phyloP scores from a whole-genome alignment of 2,888 invertebrate genomes.

The Branchipolynoe longqiensis region DNA sequence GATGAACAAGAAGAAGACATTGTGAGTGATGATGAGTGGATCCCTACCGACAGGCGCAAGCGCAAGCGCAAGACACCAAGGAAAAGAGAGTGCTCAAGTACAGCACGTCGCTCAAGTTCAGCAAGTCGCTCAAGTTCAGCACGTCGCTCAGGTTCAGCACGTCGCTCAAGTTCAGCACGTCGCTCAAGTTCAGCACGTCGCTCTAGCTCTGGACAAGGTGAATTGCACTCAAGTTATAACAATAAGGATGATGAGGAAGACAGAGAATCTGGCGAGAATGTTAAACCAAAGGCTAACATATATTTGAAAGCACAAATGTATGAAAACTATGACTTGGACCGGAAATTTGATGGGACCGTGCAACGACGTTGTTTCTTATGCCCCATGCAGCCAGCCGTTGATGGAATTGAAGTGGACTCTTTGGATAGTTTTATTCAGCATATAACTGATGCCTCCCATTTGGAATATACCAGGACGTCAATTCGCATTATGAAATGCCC shows the following conservation, averaged over 20 bases:
- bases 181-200: too few relatives aligned
- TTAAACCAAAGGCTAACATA: neutral
- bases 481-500: neutral
- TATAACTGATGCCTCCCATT: neutral
- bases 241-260: conserved; percentile 1
- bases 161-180: too few relatives aligned
- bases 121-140: too few relatives aligned
- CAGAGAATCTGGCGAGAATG: neutral
- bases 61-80: neutral
- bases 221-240: too few relatives aligned
- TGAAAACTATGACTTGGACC: conserved; percentile 2
- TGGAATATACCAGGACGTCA: neutral
- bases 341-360: neutral
- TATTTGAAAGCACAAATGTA: conserved; percentile 2
- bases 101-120: too few relatives aligned
- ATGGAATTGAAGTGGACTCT: neutral
- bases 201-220: too few relatives aligned
- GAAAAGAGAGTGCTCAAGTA: neutral
- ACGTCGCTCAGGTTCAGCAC: too few relatives aligned
- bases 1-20: neutral
- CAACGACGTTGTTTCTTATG: conserved; percentile 7
- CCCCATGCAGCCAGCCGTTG: neutral
- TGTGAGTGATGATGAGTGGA: conserved; percentile 4
- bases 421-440: conserved; percentile 21
- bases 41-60: too few relatives aligned